These are phyloP conservation scores for Hippopotamus amphibius DNA, from an alignment of 2,113 vertebrate species.

Conservation along the genomic window DNA sequence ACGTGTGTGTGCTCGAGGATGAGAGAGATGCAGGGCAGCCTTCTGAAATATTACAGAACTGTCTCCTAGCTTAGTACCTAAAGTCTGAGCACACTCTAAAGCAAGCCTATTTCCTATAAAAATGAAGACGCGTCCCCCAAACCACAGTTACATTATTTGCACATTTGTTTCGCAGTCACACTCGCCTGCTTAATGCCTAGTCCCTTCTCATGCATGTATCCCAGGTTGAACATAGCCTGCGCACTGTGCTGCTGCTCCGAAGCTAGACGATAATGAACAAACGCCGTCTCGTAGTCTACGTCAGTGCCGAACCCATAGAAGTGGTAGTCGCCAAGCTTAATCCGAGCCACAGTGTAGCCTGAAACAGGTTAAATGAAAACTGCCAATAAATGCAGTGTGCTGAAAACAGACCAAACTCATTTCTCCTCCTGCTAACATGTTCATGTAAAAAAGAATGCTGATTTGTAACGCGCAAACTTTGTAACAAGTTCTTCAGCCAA, in stretches of 20 bases:
- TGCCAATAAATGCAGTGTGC: background rate
- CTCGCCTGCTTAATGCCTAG: slow-evolving; percentile 98
- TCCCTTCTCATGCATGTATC: slow-evolving; percentile 99
- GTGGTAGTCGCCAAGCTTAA: slow-evolving; percentile 99
- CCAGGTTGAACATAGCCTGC: slow-evolving; percentile 99
- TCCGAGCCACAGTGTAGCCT: slow-evolving; percentile 98
- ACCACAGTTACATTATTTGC: background rate
- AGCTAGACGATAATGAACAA: slow-evolving; percentile 98
- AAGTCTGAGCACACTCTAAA: background rate
- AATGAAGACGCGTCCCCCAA: background rate
- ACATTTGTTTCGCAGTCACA: background rate
- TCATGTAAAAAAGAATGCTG: background rate
- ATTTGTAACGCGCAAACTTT: background rate
- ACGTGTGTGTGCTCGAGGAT: too few relatives aligned
- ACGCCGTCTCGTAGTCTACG: slow-evolving; percentile 97
- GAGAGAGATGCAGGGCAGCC: background rate
- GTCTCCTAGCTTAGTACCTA: background rate
- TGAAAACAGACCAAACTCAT: background rate
- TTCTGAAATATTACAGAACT: background rate
- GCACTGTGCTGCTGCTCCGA: slow-evolving; percentile 99
- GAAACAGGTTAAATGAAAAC: slow-evolving; percentile 61
- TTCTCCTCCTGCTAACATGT: background rate
- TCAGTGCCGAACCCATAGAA: slow-evolving; percentile 98
- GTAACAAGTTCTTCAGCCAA: background rate
- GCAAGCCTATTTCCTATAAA: background rate